A percentile compares a stretch with the other conserved stretches of the same genome.
phyloP scores from a whole-genome alignment of 1,140 invertebrate genomes.

The Lineus longissimus region DNA sequence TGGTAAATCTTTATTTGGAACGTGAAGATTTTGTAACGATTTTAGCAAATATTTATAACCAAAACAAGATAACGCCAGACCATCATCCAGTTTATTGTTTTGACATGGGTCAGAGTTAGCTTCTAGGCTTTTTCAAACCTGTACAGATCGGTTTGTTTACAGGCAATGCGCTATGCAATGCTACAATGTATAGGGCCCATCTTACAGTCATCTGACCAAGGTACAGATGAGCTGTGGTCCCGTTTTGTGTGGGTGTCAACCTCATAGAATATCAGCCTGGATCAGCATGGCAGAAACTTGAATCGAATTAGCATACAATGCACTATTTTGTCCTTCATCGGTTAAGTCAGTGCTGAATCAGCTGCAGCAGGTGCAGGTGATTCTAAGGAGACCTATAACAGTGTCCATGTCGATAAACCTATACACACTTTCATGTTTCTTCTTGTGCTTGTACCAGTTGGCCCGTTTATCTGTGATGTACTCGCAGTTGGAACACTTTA shows the following conservation, averaged over 20 bases:
- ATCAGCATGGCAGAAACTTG: too few relatives aligned
- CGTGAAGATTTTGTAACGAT: not conserved
- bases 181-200: too few relatives aligned
- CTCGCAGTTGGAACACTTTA: conserved; percentile 35
- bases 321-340: too few relatives aligned
- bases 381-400: not conserved
- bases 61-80: not conserved
- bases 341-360: too few relatives aligned
- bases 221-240: too few relatives aligned
- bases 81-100: too few relatives aligned
- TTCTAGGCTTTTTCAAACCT: not conserved
- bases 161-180: not conserved
- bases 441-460: conserved; percentile 47
- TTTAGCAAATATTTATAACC: not conserved
- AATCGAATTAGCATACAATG: too few relatives aligned
- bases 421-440: conserved; percentile 40
- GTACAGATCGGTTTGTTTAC: not conserved
- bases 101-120: not conserved
- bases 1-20: not conserved
- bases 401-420: not conserved
- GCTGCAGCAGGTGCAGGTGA: too few relatives aligned
- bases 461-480: conserved; percentile 40
- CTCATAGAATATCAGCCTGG: too few relatives aligned
- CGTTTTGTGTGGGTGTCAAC: too few relatives aligned
- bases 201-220: too few relatives aligned